These are phyloP conservation scores for Tachina fera DNA, from an alignment of 2,888 invertebrate species.

Conservation along the genomic window DNA sequence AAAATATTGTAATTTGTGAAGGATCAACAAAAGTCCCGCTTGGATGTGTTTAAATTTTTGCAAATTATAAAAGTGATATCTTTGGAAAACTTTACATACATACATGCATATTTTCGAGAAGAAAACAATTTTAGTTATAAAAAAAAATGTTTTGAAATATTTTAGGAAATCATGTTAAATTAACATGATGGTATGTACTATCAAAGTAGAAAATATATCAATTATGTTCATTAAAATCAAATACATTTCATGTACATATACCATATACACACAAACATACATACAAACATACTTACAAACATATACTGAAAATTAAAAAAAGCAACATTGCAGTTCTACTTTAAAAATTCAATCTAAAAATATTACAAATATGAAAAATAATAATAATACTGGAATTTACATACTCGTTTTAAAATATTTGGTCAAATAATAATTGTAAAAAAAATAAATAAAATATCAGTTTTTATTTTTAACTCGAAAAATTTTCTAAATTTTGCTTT, in stretches of 20 bases:
- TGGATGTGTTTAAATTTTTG: conserved; percentile 30
- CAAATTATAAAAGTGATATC: conserved; percentile 57
- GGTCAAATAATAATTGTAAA: background rate
- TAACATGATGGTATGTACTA: conserved; percentile 59
- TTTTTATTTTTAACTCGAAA: background rate
- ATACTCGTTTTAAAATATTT: too few relatives aligned
- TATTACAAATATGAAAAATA: conserved; percentile 7
- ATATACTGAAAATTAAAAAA: background rate
- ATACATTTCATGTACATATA: conserved; percentile 57
- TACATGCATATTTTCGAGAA: conserved; percentile 48
- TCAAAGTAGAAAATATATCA: conserved; percentile 20
- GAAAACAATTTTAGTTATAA: conserved; percentile 3
- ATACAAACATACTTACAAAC: background rate
- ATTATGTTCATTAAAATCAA: conserved; percentile 24
- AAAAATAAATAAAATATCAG: background rate
- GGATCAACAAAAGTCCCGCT: background rate
- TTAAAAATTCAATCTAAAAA: background rate
- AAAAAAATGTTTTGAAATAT: conserved; percentile 21
- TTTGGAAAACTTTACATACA: conserved; percentile 51
- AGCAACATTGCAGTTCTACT: background rate
- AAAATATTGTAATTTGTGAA: conserved; percentile 12
- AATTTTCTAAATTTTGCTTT: background rate
- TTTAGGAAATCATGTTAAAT: conserved; percentile 63
- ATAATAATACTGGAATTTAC: background rate
- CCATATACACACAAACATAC: background rate